A percentile compares a stretch with the other conserved stretches of the same genome.
Evolutionary conservation across 2,888 invertebrate species (phyloP).

Genomic region (Cantharis flavilabris): DNA sequence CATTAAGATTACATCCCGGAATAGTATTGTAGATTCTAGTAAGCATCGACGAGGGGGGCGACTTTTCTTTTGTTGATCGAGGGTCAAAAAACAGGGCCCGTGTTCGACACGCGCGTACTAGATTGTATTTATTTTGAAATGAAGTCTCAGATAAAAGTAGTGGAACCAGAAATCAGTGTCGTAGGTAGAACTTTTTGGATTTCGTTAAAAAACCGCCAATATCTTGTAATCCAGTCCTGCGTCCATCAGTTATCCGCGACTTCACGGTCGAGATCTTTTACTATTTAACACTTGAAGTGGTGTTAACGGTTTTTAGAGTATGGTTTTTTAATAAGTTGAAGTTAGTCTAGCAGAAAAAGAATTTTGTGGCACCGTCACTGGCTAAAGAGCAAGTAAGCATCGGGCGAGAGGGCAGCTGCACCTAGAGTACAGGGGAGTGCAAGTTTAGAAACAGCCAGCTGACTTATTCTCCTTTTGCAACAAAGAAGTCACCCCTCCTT

Average conservation of each 20-base stretch:
- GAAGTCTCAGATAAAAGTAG: constrained; percentile 46
- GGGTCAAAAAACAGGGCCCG: constrained; percentile 56
- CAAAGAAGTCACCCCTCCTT: constrained; percentile 54
- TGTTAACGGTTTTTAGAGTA: neutral
- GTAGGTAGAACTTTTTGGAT: constrained; percentile 21
- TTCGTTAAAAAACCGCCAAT: neutral
- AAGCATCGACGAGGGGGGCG: constrained; percentile 45
- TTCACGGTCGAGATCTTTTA: neutral
- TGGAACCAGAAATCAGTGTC: constrained; percentile 48
- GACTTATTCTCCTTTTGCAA: constrained; percentile 55
- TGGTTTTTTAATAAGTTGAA: neutral
- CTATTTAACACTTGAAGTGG: neutral
- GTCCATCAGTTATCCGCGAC: neutral
- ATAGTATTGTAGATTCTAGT: constrained; percentile 47
- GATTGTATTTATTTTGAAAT: constrained; percentile 51
- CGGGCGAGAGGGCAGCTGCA: constrained; percentile 41
- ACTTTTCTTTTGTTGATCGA: constrained; percentile 52
- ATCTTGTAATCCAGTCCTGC: neutral
- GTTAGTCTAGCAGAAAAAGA: neutral
- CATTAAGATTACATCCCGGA: constrained; percentile 56
- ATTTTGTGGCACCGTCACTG: constrained; percentile 17
- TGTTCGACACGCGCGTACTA: constrained; percentile 54
- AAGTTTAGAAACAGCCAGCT: constrained; percentile 49
- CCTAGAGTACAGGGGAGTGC: constrained; percentile 32
- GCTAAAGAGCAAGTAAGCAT: constrained; percentile 20